Evolutionary conservation across 2,113 vertebrate species (phyloP), one percentile per base, ranked within the genome.

Genomic region (Bubo bubo): DNA sequence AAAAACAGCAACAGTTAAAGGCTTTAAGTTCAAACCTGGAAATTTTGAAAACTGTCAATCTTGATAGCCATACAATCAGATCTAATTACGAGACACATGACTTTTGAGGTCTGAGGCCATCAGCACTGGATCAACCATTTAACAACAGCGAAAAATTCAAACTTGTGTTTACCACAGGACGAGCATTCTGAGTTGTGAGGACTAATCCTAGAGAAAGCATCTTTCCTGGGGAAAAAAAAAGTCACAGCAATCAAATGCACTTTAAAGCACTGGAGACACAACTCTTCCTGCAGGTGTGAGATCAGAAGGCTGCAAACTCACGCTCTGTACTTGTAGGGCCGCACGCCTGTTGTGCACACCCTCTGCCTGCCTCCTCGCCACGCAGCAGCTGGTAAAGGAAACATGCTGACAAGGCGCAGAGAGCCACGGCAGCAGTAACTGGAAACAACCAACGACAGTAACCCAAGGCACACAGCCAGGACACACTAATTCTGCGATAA

Each of bases 131-230:
- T 35, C 75, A 39, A 55, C 72, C 6, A 20, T 19, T 53, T 28
- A 95, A 82, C 43, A 87, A 13, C 37, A 67, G 50, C 24, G 59
- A 41, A 45, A 47, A 18, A 39, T 2, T 27, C 23, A 37, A 28
- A 85, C 52, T 76, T 59, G 50, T 41, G 47, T 55, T 63, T 62
- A 86, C 19, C 37, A 64, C 24, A 72, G 37, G 49, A 84, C 1
- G 2, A 79, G 30, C 0, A 2, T 0, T 1, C 8, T 0, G 3
- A 41, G 32, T 14, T 59, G 32, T 0, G 1, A 85, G 16, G 12
- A 73, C 23, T 72, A 81, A 74, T 23, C 26, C 3, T 1, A 67
- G 14, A 68, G 28, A 88, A 93, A 95, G n/a, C 21, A 32, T 6
- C 24, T 39, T 67, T 76, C 21, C 7, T 14, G 16, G 16, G 9